Base-by-base conservation (phyloP, 2,888 invertebrate genomes). In the Dolichopus griseipennis region DNA sequence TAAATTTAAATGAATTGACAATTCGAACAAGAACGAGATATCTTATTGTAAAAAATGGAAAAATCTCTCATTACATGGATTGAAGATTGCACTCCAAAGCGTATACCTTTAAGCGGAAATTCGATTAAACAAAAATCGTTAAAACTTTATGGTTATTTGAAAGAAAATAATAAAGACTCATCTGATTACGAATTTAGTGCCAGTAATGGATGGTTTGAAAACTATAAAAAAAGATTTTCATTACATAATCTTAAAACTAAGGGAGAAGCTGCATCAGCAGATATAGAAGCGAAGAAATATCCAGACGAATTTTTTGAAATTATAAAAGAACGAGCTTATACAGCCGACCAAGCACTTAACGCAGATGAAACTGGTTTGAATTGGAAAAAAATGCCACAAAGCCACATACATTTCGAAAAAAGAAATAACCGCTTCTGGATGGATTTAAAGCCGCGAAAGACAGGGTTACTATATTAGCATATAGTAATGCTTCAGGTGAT, bases 311-410 rank as follows among this genome's bases (percentile, higher is more conserved):
- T 61, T 4, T 9, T 9, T 9, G 15, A 52, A 52, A 52, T 34
- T 34, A 9, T 52, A 4, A 15, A 52, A 52, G 12, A n/a, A 5
- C 4, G n/a, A 9, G 52, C 15, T 4, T 18, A 12, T 12, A 61
- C n/a, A n/a, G n/a, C n/a, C n/a, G n/a, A n/a, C n/a, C n/a, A n/a
- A n/a, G n/a, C n/a, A n/a, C n/a, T n/a, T n/a, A n/a, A n/a, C n/a
- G n/a, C n/a, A n/a, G n/a, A n/a, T n/a, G n/a, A n/a, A n/a, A n/a
- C n/a, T n/a, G n/a, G n/a, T n/a, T n/a, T n/a, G n/a, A n/a, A n/a
- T n/a, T n/a, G n/a, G n/a, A n/a, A n/a, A 63, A 72, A 72, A 72
- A 73, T 75, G 74, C 74, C 74, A 61, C 69, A 70, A 34, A 65
- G 68, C n/a, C 33, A 70, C 70, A 15, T 70, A 37, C 64, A 67